Evolutionary conservation across 2,113 vertebrate genomes (phyloP).

Genomic region (Martes martes): DNA sequence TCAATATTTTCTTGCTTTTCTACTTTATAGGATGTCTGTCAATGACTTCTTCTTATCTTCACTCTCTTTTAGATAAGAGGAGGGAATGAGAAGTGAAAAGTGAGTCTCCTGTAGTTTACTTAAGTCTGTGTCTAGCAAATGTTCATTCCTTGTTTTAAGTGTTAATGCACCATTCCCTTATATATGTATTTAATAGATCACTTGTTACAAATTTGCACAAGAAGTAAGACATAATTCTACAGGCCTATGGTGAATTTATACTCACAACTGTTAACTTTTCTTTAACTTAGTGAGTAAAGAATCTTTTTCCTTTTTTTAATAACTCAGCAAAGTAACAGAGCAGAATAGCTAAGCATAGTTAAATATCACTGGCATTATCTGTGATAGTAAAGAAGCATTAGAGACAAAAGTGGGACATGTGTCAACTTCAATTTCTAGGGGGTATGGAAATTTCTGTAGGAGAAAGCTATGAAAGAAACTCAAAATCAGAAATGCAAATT

Average conservation of each 20-base stretch:
- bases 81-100: background rate
- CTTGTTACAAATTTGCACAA: background rate
- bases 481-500: background rate
- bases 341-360: background rate
- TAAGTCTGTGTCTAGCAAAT: background rate
- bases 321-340: background rate
- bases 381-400: background rate
- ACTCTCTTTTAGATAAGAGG: background rate
- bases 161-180: background rate
- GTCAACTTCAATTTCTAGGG: background rate
- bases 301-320: background rate
- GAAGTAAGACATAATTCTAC: background rate
- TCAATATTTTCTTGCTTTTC: background rate
- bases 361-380: background rate
- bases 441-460: background rate
- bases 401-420: background rate
- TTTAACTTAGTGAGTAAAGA: background rate
- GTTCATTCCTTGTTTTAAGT: background rate
- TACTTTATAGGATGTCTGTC: background rate
- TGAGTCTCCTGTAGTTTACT: background rate
- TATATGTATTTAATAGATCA: background rate
- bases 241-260: background rate
- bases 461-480: background rate
- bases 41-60: background rate
- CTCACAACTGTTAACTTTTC: background rate